Evolutionary conservation across 2,888 invertebrate species (phyloP).

Genomic region (Amphipoea lucens): DNA sequence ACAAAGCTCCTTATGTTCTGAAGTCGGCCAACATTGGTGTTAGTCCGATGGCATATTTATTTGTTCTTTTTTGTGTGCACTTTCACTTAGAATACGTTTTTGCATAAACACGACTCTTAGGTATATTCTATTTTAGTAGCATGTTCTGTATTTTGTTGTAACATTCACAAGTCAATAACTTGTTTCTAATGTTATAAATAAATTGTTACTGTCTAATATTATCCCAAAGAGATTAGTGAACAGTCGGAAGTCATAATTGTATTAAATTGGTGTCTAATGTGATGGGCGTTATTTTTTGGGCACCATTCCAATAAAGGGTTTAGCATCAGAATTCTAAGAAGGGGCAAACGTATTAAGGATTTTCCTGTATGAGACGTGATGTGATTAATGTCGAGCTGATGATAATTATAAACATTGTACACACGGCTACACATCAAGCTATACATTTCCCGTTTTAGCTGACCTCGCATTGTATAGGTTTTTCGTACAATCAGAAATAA

Average conservation of each 20-base stretch:
- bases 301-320: slow-evolving; percentile 33
- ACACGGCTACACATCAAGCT: no score
- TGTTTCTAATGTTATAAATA: slow-evolving; percentile 18
- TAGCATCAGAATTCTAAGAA: slow-evolving; percentile 19
- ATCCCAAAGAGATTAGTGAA: slow-evolving; percentile 20
- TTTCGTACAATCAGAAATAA: no score
- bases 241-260: slow-evolving; percentile 16
- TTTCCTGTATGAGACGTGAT: slow-evolving; percentile 9
- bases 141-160: neutral
- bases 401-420: neutral
- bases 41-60: neutral
- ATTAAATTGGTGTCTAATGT: slow-evolving; percentile 38
- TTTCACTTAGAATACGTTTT: neutral
- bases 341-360: neutral
- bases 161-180: neutral
- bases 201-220: slow-evolving; percentile 8
- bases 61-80: neutral
- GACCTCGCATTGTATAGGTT: no score
- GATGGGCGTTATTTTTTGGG: slow-evolving; percentile 28
- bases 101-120: neutral
- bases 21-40: neutral
- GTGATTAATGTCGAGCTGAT: slow-evolving; percentile 13
- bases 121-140: neutral
- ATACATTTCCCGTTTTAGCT: no score
- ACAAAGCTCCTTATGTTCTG: neutral